Evolutionary conservation across 1,140 invertebrate genomes (phyloP), one percentile per base, ranked within the genome.

Genomic region (Lycorma delicatula): DNA sequence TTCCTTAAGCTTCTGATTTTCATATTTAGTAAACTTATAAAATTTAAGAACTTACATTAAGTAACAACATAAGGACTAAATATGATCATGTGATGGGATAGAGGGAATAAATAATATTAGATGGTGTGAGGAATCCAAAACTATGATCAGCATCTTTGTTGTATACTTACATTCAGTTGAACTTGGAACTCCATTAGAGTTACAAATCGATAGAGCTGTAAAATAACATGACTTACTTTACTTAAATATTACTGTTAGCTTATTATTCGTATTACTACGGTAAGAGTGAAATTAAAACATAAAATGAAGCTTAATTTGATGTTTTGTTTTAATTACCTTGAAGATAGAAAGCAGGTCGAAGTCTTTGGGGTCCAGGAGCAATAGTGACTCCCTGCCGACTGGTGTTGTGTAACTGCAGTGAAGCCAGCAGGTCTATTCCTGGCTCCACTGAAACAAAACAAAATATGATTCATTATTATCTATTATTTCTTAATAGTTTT

Each of bases 391-490:
- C 84, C 68, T 72, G 72, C 65, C 78, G 78, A 63, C 75, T 78
- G 66, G 77, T 78, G 74, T 85, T 86, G 75, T 81, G 79, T 65
- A 84, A 73, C 68, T 81, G 81, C 68, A 85, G 72, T 58, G 80
- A 79, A 67, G 79, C 81, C 71, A 86, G 76, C 68, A 86, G 74
- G 72, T 86, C 83, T 72, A 81, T 75, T 54, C 65, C 69, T 49
- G 68, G 64, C 63, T 73, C 72, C 67, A 70, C 69, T 65, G 66
- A 64, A 65, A 69, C 66, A 66, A 77, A n/a, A n/a, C n/a, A n/a
- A n/a, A n/a, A n/a, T n/a, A n/a, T n/a, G n/a, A n/a, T n/a, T n/a
- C n/a, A n/a, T n/a, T n/a, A n/a, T n/a, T n/a, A n/a, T n/a, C n/a
- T n/a, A n/a, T n/a, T n/a, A n/a, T n/a, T n/a, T n/a, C n/a, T n/a